These are phyloP conservation scores for Platalea minor DNA, from an alignment of 2,797 vertebrate species.

Conservation along the genomic window DNA sequence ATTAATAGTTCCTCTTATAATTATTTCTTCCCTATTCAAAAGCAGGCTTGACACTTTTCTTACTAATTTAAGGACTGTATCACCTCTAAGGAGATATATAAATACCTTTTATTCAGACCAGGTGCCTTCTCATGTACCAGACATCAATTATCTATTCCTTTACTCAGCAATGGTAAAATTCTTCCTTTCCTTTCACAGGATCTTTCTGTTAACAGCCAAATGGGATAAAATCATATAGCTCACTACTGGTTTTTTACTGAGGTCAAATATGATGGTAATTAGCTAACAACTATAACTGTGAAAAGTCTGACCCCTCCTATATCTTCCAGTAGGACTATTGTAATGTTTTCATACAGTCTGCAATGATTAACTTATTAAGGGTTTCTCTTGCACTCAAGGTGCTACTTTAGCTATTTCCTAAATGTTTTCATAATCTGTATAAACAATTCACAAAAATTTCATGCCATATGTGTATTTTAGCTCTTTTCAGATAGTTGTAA, in stretches of 20 bases:
- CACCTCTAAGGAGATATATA: not conserved
- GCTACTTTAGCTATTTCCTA: not conserved
- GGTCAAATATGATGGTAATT: not conserved
- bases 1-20: not conserved
- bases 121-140: not conserved
- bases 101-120: not conserved
- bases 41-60: not conserved
- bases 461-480: not conserved
- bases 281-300: not conserved
- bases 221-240: not conserved
- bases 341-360: not conserved
- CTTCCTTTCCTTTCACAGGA: not conserved
- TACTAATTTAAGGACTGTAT: not conserved
- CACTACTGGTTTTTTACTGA: accelerated
- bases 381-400: not conserved
- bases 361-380: not conserved
- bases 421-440: not conserved
- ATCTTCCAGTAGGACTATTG: not conserved
- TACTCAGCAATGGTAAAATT: not conserved
- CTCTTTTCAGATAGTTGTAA: not conserved
- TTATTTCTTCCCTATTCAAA: not conserved
- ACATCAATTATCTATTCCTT: not conserved
- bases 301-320: not conserved
- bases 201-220: not conserved
- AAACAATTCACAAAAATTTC: not conserved